Conservation (phyloP, 1,140 invertebrate species). For the Eciton burchellii region DNA sequence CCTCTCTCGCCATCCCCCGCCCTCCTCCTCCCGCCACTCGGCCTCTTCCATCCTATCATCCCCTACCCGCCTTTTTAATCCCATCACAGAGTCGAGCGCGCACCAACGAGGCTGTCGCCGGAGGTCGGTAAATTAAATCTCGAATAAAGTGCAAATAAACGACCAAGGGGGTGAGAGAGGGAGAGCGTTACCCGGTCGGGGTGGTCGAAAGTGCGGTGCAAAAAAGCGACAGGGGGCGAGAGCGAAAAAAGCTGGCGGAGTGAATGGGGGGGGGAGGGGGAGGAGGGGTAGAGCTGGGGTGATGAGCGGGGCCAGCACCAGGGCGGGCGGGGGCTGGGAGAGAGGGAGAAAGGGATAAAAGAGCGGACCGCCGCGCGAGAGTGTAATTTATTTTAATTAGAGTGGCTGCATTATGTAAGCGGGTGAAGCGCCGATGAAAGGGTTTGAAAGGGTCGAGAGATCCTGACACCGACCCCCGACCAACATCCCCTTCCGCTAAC, state of each 20-base stretch:
- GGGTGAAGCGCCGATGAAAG: constrained; percentile 80
- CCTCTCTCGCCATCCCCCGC: constrained; percentile 43
- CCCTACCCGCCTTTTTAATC: constrained; percentile 81
- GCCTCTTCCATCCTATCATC: constrained; percentile 70
- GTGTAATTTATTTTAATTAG: constrained; percentile 86
- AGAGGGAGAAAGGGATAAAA: constrained; percentile 73
- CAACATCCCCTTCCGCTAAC: constrained; percentile 67
- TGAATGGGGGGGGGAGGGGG: constrained; percentile 45
- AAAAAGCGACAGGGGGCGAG: constrained; percentile 64
- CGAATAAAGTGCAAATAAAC: constrained; percentile 83
- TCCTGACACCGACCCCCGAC: constrained; percentile 72
- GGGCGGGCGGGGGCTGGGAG: constrained; percentile 37
- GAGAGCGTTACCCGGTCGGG: constrained; percentile 68
- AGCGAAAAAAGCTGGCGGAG: constrained; percentile 52
- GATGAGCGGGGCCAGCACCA: not conserved
- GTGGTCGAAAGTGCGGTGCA: constrained; percentile 79
- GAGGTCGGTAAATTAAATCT: constrained; percentile 85
- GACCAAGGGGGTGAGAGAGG: constrained; percentile 55
- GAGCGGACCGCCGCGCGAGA: constrained; percentile 72
- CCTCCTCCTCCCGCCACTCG: constrained; percentile 45
- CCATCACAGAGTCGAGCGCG: constrained; percentile 78
- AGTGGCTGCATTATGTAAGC: constrained; percentile 85
- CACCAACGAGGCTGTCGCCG: constrained; percentile 77
- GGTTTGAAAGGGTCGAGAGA: constrained; percentile 81
- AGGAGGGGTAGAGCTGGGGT: constrained; percentile 50